A percentile compares a stretch with the other conserved stretches of the same genome.
Evolutionary conservation across 2,113 vertebrate genomes (phyloP).

Genomic region (Serilophus lunatus): DNA sequence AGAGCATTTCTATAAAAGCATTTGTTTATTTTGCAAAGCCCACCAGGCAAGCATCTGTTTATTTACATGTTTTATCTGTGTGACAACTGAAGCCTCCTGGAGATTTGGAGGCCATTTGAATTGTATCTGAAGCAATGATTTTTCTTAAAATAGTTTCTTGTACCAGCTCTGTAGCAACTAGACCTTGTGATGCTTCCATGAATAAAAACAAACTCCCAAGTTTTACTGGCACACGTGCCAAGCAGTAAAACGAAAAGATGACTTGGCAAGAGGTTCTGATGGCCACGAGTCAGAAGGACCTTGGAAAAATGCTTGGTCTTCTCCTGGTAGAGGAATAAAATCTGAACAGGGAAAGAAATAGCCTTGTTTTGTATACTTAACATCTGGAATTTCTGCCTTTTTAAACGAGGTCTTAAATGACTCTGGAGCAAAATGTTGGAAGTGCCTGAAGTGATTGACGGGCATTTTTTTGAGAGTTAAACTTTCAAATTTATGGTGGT

Average conservation of each 20-base stretch:
- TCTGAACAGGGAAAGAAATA: neutral
- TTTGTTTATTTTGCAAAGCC: constrained; percentile 10
- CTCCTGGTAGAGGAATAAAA: neutral
- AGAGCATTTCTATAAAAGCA: neutral
- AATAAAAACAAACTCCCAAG: neutral
- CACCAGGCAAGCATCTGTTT: constrained; percentile 29
- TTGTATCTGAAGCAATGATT: neutral
- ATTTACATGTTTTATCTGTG: constrained; percentile 19
- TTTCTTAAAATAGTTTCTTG: neutral
- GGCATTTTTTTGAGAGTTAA: neutral
- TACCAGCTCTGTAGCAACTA: neutral
- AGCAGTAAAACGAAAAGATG: neutral
- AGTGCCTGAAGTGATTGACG: neutral
- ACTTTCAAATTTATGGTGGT: neutral
- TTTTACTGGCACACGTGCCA: rapidly evolving
- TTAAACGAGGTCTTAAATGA: neutral
- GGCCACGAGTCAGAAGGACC: neutral
- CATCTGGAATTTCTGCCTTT: neutral
- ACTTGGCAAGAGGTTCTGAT: neutral
- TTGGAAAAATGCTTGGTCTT: neutral
- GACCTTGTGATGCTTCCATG: neutral
- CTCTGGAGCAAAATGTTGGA: neutral
- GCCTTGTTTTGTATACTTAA: neutral
- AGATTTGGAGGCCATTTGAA: neutral
- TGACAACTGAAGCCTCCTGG: constrained; percentile 23